phyloP scores from a whole-genome alignment of 2,797 vertebrate species.

The Micromesistius poutassou region DNA sequence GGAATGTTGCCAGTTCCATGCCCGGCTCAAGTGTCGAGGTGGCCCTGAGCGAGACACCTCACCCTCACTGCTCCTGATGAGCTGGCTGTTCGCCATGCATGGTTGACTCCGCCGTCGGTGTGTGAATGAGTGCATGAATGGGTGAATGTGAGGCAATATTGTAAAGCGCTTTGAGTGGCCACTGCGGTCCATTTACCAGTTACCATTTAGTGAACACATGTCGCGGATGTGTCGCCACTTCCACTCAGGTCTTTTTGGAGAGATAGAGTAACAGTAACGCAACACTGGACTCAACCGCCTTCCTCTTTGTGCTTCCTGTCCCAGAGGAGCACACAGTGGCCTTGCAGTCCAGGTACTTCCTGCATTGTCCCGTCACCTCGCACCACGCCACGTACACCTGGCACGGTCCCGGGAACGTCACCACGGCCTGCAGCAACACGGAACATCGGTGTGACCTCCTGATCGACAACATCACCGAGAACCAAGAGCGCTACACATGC shows the following conservation, averaged over 20 bases:
- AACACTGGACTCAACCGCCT: background rate
- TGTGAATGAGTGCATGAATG: too few relatives aligned
- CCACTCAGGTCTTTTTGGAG: too few relatives aligned
- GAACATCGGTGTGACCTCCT: slow-evolving; percentile 48
- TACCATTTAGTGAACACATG: background rate
- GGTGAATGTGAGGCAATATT: too few relatives aligned
- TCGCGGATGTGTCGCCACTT: background rate
- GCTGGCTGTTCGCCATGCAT: too few relatives aligned
- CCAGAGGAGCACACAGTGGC: background rate
- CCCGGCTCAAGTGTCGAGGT: too few relatives aligned
- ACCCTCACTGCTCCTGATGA: too few relatives aligned
- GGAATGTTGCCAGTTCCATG: too few relatives aligned
- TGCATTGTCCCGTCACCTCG: slow-evolving; percentile 56
- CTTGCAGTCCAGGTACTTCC: slow-evolving; percentile 32
- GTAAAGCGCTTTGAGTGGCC: too few relatives aligned
- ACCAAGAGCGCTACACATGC: slow-evolving; percentile 55
- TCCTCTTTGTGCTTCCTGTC: background rate
- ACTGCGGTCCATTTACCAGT: too few relatives aligned
- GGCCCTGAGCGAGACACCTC: too few relatives aligned
- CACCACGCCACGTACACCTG: slow-evolving; percentile 66
- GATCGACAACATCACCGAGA: slow-evolving; percentile 44
- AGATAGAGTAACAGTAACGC: background rate
- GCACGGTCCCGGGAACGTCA: background rate
- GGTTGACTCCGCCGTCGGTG: too few relatives aligned
- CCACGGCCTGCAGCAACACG: background rate